phyloP scores from a whole-genome alignment of 2,113 vertebrate species.

The Notothenia rossii region DNA sequence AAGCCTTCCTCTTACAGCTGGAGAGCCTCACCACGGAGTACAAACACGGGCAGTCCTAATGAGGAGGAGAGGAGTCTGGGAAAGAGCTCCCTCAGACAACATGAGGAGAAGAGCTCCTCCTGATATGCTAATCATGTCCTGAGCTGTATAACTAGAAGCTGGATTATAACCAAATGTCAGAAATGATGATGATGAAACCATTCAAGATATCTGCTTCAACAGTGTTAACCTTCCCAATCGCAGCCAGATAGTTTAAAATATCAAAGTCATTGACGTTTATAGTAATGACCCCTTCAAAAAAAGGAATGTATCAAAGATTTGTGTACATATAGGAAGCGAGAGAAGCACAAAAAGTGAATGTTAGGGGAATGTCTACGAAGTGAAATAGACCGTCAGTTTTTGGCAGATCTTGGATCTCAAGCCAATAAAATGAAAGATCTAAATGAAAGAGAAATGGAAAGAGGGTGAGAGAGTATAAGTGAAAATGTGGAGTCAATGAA shows the following conservation, averaged over 20 bases:
- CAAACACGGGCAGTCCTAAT: constrained; percentile 18
- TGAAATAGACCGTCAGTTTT: neutral
- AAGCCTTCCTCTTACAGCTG: neutral
- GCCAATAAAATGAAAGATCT: neutral
- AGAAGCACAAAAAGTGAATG: neutral
- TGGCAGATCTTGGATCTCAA: neutral
- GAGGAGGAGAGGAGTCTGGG: constrained; percentile 33
- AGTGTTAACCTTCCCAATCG: neutral
- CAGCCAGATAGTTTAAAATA: neutral
- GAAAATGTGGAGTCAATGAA: neutral
- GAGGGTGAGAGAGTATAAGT: neutral
- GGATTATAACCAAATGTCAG: neutral
- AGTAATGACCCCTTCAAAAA: neutral
- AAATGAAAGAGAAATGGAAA: neutral
- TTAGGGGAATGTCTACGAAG: constrained; percentile 36
- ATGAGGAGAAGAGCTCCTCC: neutral
- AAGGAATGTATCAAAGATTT: neutral
- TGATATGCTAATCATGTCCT: constrained; percentile 11
- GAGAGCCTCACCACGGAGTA: neutral
- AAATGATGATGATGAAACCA: neutral
- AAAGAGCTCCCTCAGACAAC: constrained; percentile 15
- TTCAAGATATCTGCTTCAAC: neutral
- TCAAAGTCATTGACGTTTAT: constrained; percentile 5
- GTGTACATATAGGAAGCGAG: neutral
- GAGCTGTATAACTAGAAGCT: neutral